Base-by-base conservation (phyloP, 2,888 invertebrate species). In the Dromius quadrimaculatus region DNA sequence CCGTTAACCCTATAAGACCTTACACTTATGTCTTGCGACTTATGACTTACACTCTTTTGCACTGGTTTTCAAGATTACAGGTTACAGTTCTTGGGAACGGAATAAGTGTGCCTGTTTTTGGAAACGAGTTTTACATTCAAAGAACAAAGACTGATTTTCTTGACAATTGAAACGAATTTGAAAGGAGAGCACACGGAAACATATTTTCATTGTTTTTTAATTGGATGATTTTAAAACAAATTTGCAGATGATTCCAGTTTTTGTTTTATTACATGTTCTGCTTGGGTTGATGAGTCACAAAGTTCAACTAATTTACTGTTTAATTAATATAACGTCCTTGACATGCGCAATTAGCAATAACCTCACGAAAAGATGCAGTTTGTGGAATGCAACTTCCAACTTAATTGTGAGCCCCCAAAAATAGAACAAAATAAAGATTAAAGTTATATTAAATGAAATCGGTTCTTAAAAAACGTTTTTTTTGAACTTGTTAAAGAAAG, bases 1-100 rank as follows among this genome's bases (percentile, higher is more conserved):
- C 47, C 47, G 47, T 47, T 47, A 47, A 47, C 47, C 47, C 47
- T 47, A 23, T 47, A 22, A 47, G 47, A 23, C 47, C 20, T 47
- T 20, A n/a, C n/a, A n/a, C n/a, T n/a, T n/a, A n/a, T n/a, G 38
- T 11, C 38, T 13, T 38, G 13, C 4, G 11, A 6, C 11, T 11
- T 11, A 36, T 2, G 2, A 47, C 47, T 47, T 47, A 2, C 45
- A 45, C 45, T 45, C n/a, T n/a, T 3, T 8, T 9, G 23, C 47
- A 47, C 47, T 47, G 47, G 47, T 22, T 47, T 11, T 47, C 47
- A 22, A 47, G 3, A 22, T 15, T n/a, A n/a, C n/a, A n/a, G n/a
- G n/a, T 5, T 9, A 38, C 38, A 45, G 43, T 17, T 47, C n/a
- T 22, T 47, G 8, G 11, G 47, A 22, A 47, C 2, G 20, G 47